Base-by-base conservation (phyloP, 2,113 vertebrate genomes). In the Turnix velox region DNA sequence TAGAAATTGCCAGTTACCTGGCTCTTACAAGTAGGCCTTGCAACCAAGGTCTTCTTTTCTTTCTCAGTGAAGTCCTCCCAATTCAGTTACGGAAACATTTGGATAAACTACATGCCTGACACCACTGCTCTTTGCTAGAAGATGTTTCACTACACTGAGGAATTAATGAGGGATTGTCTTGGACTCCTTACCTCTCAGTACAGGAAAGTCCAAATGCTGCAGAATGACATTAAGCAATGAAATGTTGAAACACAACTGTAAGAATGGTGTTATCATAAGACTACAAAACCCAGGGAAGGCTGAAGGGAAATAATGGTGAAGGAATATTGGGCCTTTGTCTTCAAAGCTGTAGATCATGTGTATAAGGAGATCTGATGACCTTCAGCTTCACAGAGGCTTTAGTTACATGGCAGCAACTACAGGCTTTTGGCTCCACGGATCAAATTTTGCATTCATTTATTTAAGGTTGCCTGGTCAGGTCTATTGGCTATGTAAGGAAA, bases 331-430 rank as follows among this genome's bases (percentile, higher is more conserved):
- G n/a, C 20, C 13, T 71, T 71, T 46, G 6, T 4, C 12, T 42
- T 23, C 0, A 0, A 51, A 42, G 20, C 3, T 58, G 20, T 7
- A 18, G 82, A 45, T 27, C 16, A 43, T 49, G 23, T 49, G 48
- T 27, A 6, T 3, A 3, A 5, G 31, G 12, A 66, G 43, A 31
- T 63, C 22, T 30, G 12, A 8, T 8, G 52, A 59, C 12, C 24
- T 14, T 68, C 52, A 33, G 51, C 11, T n/a, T 18, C 28, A 0
- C 0, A 65, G 57, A 72, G 24, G 22, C 19, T 80, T 83, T 0
- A 1, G 18, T 57, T 68, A 9, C 3, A 1, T 5, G 20, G 23
- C 13, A 68, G 40, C 18, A 57, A 7, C 6, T 2, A 0, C 4
- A 27, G 12, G 30, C 14, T 74, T 73, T 80, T 42, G 46, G 18